Evolutionary conservation across 2,888 invertebrate genomes (phyloP).

Genomic region (Ormyrus labotus): DNA sequence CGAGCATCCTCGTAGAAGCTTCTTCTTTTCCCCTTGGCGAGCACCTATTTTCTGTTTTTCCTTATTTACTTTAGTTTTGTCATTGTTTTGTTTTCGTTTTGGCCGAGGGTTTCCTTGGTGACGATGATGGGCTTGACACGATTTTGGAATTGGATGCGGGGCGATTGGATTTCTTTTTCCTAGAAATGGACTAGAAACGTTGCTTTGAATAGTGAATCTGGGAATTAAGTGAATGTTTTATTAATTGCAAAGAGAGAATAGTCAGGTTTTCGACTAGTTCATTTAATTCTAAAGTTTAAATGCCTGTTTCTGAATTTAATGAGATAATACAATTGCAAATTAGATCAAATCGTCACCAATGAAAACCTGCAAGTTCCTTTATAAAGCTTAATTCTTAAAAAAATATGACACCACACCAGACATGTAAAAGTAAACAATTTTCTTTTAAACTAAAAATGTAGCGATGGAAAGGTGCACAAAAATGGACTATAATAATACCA

Average conservation of each 20-base stretch:
- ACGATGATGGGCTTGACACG: neutral
- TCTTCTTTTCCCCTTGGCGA: neutral
- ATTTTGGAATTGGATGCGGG: too few species aligned
- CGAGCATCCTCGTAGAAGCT: constrained; percentile 25
- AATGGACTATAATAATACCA: constrained; percentile 12
- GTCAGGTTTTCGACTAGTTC: too few species aligned
- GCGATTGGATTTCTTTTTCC: too few species aligned
- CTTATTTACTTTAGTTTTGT: too few species aligned
- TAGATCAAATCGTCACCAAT: constrained; percentile 18
- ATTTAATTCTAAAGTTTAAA: too few species aligned
- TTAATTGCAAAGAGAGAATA: too few species aligned
- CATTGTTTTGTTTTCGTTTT: neutral
- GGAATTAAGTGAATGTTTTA: too few species aligned
- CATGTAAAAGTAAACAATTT: neutral
- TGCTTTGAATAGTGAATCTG: too few species aligned
- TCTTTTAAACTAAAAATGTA: neutral
- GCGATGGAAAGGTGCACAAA: neutral
- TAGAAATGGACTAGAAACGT: too few species aligned
- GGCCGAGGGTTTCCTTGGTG: constrained; percentile 23
- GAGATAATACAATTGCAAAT: too few species aligned
- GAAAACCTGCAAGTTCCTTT: neutral
- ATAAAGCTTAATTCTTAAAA: neutral
- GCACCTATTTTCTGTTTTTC: too few species aligned
- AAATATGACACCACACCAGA: constrained; percentile 12
- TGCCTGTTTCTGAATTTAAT: too few species aligned